Evolutionary conservation across 2,113 vertebrate species (phyloP), one percentile per base, ranked within the genome.

Genomic region (Leptobrachium leishanense): DNA sequence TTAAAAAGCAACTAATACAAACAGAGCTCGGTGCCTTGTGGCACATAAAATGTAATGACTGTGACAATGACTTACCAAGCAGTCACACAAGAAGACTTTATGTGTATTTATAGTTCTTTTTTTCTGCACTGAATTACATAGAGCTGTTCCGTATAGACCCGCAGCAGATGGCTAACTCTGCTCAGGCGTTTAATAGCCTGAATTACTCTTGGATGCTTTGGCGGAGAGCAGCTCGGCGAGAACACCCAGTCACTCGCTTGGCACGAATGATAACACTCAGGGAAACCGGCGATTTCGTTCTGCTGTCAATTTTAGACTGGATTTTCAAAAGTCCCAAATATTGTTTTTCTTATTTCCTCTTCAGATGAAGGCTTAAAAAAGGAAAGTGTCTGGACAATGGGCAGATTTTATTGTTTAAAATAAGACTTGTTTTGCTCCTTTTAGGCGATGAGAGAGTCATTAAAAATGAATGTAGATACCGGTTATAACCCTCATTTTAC

Each of bases 41-140:
- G 69, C 82, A 81, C 82, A 88, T 88, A 89, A 90, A 90, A 86
- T 75, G 84, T 88, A 90, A 90, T 90, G 89, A 84, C 86, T 86
- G 78, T 79, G 85, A 57, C 68, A 85, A 83, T 82, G 85, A 85
- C 84, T 88, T 89, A 88, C 0, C 62, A 87, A 82, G 79, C 84
- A 82, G 66, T 83, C 85, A 81, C 88, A 86, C 78, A 82, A 75
- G 82, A 68, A 83, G 82, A 84, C 84, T 86, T 83, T 82, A 68
- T 74, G 67, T 39, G 64, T 50, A 68, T 62, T 74, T 74, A 74
- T 74, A 42, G 64, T 42, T 43, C 71, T 74, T n/a, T 81, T 82
- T 81, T 82, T 70, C 80, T 79, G 85, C 82, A 88, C 86, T 88
- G 85, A 88, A 87, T 90, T 87, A 89, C 41, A 0, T 84, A 74